Evolutionary conservation across 1,140 invertebrate genomes (phyloP), one percentile per base, ranked within the genome.

Genomic region (Papilio helenus): DNA sequence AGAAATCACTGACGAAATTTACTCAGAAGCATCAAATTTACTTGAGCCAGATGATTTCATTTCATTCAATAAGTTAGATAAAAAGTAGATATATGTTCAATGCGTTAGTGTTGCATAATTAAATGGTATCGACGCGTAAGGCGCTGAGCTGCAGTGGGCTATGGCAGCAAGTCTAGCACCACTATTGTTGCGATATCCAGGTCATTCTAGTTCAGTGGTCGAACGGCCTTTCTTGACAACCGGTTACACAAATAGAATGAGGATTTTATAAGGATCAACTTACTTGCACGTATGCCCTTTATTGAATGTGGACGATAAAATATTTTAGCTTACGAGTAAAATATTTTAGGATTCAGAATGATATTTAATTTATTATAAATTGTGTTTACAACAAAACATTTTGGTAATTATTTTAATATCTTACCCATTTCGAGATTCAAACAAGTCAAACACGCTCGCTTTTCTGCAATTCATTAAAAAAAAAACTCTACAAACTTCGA

Each of bases 131-230:
- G 73, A 20, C 73, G 29, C 20, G n/a, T 72, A 42, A 73, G 42
- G 42, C 46, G 12, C 14, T 12, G 44, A 12, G 20, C 10, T 76
- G 73, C 49, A 76, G 61, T 16, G 26, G 12, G 23, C 61, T 76
- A 58, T 39, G 23, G 39, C n/a, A 29, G 72, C 72, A 49, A 74
- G 72, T 72, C 65, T 78, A 58, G 18, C 26, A 61, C 79, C 79
- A 84, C 81, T 84, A 86, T 87, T 86, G 86, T 89, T 88, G 83
- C 85, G 84, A 85, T 87, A 91, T 90, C 86, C 87, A 82, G 88
- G 90, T 89, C 89, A 90, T 87, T 89, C 88, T 87, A 89, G 86
- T 88, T 88, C 86, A 89, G 80, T 85, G 85, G 76, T 89, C 89
- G 83, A 86, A 86, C 87, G 86, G 84, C 83, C 84, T 88, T 83